These are phyloP conservation scores for Cosmia pyralina DNA, from an alignment of 2,888 invertebrate genomes.

Conservation along the genomic window DNA sequence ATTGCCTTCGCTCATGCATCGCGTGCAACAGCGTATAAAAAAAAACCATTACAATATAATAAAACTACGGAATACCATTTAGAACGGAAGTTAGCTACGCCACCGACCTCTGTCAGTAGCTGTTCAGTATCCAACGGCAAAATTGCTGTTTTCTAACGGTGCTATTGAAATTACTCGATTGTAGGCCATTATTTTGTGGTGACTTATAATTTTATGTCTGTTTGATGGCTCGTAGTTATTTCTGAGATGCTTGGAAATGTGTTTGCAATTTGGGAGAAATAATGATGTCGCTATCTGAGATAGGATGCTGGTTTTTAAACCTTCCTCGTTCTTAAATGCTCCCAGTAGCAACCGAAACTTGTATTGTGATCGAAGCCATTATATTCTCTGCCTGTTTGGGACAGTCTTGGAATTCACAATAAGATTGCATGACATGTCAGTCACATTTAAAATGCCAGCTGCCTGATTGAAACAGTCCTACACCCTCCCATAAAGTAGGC, in stretches of 20 bases:
- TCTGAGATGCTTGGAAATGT: neutral
- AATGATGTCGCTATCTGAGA: neutral
- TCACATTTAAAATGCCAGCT: too few relatives aligned
- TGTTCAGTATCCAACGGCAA: conserved; percentile 16
- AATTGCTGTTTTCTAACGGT: conserved; percentile 53
- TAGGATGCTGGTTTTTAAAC: neutral
- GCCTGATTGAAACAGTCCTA: neutral
- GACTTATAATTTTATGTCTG: conserved; percentile 19
- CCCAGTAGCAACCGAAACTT: neutral
- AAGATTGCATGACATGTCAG: neutral
- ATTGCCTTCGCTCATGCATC: conserved; percentile 30
- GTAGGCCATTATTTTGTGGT: conserved; percentile 53
- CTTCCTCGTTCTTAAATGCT: too few relatives aligned
- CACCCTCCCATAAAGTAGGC: neutral
- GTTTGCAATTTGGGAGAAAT: neutral
- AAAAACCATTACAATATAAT: conserved; percentile 36
- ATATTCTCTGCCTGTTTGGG: neutral
- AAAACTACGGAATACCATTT: conserved; percentile 58
- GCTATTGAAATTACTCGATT: conserved; percentile 28
- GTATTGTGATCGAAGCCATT: neutral
- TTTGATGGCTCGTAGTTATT: conserved; percentile 13
- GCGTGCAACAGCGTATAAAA: conserved; percentile 50
- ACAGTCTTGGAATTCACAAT: neutral
- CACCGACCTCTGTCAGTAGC: conserved; percentile 61
- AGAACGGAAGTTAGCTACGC: conserved; percentile 67